Evolutionary conservation across 2,888 invertebrate species (phyloP).

Genomic region (Drosophila mayaguana): DNA sequence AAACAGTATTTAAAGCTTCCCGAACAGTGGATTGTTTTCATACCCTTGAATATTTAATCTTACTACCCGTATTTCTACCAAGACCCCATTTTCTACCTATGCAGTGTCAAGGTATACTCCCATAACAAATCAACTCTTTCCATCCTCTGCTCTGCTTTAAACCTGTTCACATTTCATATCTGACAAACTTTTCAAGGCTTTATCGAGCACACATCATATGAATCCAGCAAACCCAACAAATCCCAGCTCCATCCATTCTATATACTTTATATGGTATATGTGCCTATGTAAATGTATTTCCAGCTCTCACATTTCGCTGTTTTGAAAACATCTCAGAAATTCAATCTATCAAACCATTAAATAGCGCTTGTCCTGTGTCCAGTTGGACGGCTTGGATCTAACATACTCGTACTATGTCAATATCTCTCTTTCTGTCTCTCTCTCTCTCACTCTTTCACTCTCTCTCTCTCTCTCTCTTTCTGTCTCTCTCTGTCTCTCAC

Average conservation of each 20-base stretch:
- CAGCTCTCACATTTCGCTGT: slow-evolving; percentile 28
- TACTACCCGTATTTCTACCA: slow-evolving; percentile 5
- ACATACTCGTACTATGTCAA: slow-evolving; percentile 1
- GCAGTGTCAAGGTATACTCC: slow-evolving; percentile 2
- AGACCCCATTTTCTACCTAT: not conserved
- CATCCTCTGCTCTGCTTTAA: slow-evolving; percentile 11
- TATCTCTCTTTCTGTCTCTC: not conserved
- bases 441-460: not conserved
- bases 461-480: not conserved
- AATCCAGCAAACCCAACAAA: slow-evolving; percentile 8
- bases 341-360: slow-evolving; percentile 4
- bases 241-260: slow-evolving; percentile 9
- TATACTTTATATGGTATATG: not conserved
- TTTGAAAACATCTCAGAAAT: slow-evolving; percentile 13
- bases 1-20: not conserved
- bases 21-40: slow-evolving; percentile 4
- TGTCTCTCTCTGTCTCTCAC: not conserved
- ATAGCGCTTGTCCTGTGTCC: slow-evolving; percentile 17
- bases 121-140: not conserved
- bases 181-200: slow-evolving; percentile 13
- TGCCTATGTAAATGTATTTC: slow-evolving; percentile 5
- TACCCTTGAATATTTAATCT: slow-evolving; percentile 8
- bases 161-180: slow-evolving; percentile 6
- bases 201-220: slow-evolving; percentile 15
- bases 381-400: slow-evolving; percentile 5